Evolutionary conservation across 2,888 invertebrate genomes (phyloP).

Genomic region (Mallateleia sp.): DNA sequence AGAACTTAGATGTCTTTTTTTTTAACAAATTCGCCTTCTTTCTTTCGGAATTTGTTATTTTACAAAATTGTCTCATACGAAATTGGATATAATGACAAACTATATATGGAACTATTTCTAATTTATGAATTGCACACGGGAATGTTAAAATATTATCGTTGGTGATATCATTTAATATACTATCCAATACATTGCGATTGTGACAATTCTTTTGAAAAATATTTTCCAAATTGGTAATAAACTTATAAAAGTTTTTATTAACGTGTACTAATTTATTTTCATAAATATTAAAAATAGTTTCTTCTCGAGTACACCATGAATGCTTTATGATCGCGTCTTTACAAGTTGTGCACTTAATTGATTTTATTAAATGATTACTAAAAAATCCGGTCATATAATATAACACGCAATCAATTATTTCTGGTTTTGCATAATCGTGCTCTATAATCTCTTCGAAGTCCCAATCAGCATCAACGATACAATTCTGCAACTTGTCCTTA

Average conservation of each 20-base stretch:
- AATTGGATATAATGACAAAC: neutral
- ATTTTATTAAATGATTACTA: conserved; percentile 24
- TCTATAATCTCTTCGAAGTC: conserved; percentile 46
- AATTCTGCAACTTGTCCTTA: conserved; percentile 28
- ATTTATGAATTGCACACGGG: neutral
- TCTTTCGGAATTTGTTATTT: neutral
- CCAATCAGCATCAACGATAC: conserved; percentile 48
- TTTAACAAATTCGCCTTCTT: neutral
- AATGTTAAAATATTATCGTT: conserved; percentile 1
- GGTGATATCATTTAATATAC: neutral
- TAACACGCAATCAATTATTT: conserved; percentile 49
- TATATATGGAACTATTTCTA: neutral
- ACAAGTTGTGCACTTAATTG: conserved; percentile 40
- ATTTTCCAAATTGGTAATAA: neutral
- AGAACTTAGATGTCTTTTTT: neutral
- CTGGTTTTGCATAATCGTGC: conserved; percentile 54
- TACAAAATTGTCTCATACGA: conserved; percentile 2
- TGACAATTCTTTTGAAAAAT: neutral
- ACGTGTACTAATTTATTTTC: neutral
- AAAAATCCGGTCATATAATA: conserved; percentile 52
- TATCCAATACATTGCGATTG: neutral
- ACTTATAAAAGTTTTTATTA: neutral
- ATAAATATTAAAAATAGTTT: neutral
- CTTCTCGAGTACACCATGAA: neutral
- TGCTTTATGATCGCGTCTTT: conserved; percentile 17